Base-by-base conservation (phyloP, 2,113 vertebrate species). In the Ictalurus punctatus region DNA sequence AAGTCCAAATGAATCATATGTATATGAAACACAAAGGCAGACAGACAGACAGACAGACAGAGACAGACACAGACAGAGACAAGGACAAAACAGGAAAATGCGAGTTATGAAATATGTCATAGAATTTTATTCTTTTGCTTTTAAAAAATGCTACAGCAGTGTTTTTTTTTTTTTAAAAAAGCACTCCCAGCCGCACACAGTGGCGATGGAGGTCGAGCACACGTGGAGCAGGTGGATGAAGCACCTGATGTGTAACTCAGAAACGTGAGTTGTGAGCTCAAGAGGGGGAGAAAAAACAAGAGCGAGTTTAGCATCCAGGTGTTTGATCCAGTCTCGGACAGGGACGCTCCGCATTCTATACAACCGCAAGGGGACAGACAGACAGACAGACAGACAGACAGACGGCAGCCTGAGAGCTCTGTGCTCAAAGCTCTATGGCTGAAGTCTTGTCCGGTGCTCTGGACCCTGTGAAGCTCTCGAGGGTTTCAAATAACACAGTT, bases 101-200 rank as follows among this genome's bases (percentile, higher is more conserved):
- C 91, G 90, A 93, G 90, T 93, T 91, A 93, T 93, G 92, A 93
- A 90, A 90, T 88, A 91, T 91, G 91, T 92, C 91, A 93, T 90
- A 86, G 89, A 90, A 87, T 63, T 63, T 40, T 40, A 74, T 88
- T 90, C 58, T 88, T 89, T 80, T 69, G 44, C 67, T 90, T 69
- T 65, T 5, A 59, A 83, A 83, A 88, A 88, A 90, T 89, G 85
- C 85, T 90, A 93, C 86, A 92, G 89, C 87, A 93, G 81, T 90
- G 76, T 82, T 89, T 78, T 27, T 44, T 52, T 52, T 82, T 87
- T 78, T 82, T 37, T 9, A 19, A 87, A 86, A 86, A 88, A 92
- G 89, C 89, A 48, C 90, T 89, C 91, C 91, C 88, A 92, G 88
- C 86, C 86, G 76, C 81, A 91, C 85, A 80, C 89, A 90, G 71